Percentiles rank a stretch among this genome's conserved stretches.
Conservation (phyloP, 1,140 invertebrate genomes). For the Ganaspis sp. region DNA sequence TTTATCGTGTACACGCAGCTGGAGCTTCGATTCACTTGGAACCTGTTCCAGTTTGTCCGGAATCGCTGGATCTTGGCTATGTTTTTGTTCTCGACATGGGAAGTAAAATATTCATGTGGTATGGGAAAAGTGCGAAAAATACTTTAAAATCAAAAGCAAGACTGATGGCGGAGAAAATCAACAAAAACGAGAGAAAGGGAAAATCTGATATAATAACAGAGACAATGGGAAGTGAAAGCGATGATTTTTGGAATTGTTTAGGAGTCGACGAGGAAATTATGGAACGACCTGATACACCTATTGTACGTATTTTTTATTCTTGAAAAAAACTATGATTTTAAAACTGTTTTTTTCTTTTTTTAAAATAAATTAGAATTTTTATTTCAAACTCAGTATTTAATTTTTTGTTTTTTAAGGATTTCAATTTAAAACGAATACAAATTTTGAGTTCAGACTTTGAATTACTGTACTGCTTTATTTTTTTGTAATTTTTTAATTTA, state of each 20-base stretch:
- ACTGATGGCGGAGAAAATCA: constrained; percentile 98
- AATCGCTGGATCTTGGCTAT: constrained; percentile 91
- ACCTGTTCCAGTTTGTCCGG: constrained; percentile 84
- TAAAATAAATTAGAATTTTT: background rate
- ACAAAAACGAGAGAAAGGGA: constrained; percentile 98
- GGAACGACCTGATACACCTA: constrained; percentile 58
- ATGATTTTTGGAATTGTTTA: constrained; percentile 89
- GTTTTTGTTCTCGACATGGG: constrained; percentile 96
- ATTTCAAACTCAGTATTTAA: too few relatives aligned
- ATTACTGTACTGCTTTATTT: too few relatives aligned
- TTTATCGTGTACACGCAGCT: constrained; percentile 93
- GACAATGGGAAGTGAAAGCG: constrained; percentile 87
- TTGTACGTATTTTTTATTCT: constrained; percentile 53
- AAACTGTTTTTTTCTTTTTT: constrained; percentile 32
- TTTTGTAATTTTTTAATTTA: too few relatives aligned
- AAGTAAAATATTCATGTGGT: constrained; percentile 93
- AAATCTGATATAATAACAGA: constrained; percentile 93
- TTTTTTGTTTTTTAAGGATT: too few relatives aligned
- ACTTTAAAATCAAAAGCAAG: constrained; percentile 96
- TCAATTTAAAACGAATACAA: too few relatives aligned
- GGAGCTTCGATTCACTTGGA: constrained; percentile 94
- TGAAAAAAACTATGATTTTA: too few relatives aligned
- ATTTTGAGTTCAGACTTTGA: too few relatives aligned
- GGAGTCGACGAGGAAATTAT: constrained; percentile 70
- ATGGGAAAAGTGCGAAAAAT: constrained; percentile 94